phyloP scores from a whole-genome alignment of 2,113 vertebrate genomes.

The Notiomystis cincta region DNA sequence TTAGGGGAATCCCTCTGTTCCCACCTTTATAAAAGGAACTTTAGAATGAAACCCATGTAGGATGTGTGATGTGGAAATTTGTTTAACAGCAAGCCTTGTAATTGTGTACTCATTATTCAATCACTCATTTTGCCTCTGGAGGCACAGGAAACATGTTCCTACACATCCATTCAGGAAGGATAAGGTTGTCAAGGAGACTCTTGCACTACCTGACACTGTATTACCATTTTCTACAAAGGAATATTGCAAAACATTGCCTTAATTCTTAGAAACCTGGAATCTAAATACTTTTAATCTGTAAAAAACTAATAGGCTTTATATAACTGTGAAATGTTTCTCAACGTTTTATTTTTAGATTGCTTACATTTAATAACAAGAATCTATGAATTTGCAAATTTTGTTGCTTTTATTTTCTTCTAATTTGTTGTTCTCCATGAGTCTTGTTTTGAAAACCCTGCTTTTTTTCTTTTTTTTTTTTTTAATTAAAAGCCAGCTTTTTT shows the following conservation, averaged over 20 bases:
- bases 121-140: not conserved
- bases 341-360: not conserved
- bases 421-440: not conserved
- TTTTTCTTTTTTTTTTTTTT: fast-evolving
- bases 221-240: not conserved
- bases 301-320: not conserved
- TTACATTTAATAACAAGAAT: not conserved
- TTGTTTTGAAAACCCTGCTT: not conserved
- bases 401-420: not conserved
- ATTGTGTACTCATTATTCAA: not conserved
- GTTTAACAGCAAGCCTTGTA: not conserved
- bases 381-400: not conserved
- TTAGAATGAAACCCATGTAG: not conserved
- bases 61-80: not conserved
- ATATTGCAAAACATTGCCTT: not conserved
- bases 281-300: not conserved
- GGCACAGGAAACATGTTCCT: not conserved
- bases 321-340: not conserved
- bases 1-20: not conserved
- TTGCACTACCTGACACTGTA: not conserved
- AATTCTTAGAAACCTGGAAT: not conserved
- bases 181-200: not conserved
- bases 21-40: not conserved
- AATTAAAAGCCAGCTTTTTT: not conserved
- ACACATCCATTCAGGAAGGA: not conserved